A percentile compares a stretch with the other conserved stretches of the same genome.
These are phyloP conservation scores for Lontra canadensis DNA, from an alignment of 2,113 vertebrate species.

Conservation along the genomic window DNA sequence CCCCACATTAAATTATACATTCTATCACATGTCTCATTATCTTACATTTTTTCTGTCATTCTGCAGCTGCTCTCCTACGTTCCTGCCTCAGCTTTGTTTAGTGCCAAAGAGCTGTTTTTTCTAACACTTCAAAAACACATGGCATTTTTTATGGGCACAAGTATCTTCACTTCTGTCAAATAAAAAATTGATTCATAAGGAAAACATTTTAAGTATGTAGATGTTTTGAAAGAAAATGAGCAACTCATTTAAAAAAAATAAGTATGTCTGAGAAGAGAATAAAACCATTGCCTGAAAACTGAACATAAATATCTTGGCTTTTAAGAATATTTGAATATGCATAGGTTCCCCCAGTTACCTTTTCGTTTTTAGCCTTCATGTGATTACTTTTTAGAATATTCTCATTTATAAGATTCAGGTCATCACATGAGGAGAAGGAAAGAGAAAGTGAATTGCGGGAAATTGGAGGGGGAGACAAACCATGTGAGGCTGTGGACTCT, in stretches of 20 bases:
- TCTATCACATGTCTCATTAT: conserved; percentile 75
- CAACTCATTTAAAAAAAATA: conserved; percentile 42
- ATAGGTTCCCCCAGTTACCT: background rate
- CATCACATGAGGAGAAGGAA: too few species aligned
- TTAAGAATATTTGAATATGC: background rate
- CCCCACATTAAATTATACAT: conserved; percentile 74
- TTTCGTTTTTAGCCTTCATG: background rate
- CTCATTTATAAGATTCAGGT: conserved; percentile 14
- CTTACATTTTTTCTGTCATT: conserved; percentile 69
- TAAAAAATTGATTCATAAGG: conserved; percentile 77
- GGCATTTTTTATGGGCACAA: conserved; percentile 77
- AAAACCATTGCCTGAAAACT: background rate
- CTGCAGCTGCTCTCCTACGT: conserved; percentile 65
- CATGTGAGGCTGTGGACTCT: too few species aligned
- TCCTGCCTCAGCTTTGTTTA: conserved; percentile 77
- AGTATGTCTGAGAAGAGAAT: conserved; percentile 36
- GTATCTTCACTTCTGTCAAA: conserved; percentile 78
- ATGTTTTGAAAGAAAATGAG: conserved; percentile 75
- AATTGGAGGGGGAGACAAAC: too few species aligned
- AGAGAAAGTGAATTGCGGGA: too few species aligned
- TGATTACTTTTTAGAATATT: background rate
- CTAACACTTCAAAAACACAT: conserved; percentile 81
- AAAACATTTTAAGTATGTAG: conserved; percentile 79
- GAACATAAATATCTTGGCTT: conserved; percentile 8
- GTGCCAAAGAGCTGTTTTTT: conserved; percentile 80